These are phyloP conservation scores for Mesocricetus auratus DNA, from an alignment of 2,113 vertebrate species.

Conservation along the genomic window DNA sequence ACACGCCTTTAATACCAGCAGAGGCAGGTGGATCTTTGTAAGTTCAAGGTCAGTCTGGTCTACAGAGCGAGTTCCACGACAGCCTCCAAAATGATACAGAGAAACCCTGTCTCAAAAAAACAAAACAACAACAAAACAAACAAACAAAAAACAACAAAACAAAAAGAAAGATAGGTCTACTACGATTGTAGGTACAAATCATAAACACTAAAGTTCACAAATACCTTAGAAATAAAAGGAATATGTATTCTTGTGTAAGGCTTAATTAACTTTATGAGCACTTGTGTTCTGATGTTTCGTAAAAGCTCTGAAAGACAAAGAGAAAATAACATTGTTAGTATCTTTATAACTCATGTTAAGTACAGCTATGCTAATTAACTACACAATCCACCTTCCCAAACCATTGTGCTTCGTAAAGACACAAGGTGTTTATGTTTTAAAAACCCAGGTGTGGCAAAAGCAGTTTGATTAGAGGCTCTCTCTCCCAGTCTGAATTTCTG, in stretches of 20 bases:
- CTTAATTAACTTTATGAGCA: conserved; percentile 99
- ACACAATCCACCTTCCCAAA: conserved; percentile 27
- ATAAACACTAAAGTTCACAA: conserved; percentile 72
- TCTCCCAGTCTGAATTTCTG: not conserved
- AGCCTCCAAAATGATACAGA: too few relatives aligned
- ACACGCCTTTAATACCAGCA: too few relatives aligned
- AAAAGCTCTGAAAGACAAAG: conserved; percentile 94
- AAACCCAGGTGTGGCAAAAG: not conserved
- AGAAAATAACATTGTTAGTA: conserved; percentile 15
- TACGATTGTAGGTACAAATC: conserved; percentile 72
- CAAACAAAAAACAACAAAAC: too few relatives aligned
- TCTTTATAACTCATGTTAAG: conserved; percentile 21
- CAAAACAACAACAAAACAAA: too few relatives aligned
- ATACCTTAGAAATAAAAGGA: conserved; percentile 99
- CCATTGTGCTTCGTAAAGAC: not conserved
- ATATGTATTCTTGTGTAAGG: conserved; percentile 99
- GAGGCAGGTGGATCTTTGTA: too few relatives aligned
- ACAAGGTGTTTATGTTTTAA: not conserved
- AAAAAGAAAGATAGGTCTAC: not conserved
- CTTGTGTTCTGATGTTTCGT: conserved; percentile 99
- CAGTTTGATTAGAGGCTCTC: not conserved
- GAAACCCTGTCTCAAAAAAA: too few relatives aligned
- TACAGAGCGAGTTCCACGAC: too few relatives aligned
- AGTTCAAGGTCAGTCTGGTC: too few relatives aligned
- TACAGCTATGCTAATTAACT: not conserved